These are phyloP conservation scores for Mustela nigripes DNA, from an alignment of 2,113 vertebrate genomes.

Conservation along the genomic window DNA sequence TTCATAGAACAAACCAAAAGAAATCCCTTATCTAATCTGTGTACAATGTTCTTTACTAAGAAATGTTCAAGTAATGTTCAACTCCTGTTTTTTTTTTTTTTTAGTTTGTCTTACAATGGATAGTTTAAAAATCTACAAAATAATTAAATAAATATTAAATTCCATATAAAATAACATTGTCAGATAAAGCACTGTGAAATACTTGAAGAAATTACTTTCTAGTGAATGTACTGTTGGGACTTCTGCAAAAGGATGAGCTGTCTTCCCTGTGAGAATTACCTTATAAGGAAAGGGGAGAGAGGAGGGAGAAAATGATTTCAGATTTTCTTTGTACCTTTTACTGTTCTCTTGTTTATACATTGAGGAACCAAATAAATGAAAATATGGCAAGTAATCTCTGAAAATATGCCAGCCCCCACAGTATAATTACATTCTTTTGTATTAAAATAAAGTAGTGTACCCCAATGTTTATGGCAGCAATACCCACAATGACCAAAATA, in stretches of 20 bases:
- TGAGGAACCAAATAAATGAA: not conserved
- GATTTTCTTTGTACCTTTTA: not conserved
- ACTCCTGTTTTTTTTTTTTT: not conserved
- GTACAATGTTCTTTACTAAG: not conserved
- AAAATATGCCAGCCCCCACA: not conserved
- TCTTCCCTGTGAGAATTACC: not conserved
- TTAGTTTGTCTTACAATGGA: not conserved
- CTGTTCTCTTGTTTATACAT: not conserved
- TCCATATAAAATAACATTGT: not conserved
- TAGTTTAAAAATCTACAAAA: not conserved
- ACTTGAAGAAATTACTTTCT: not conserved
- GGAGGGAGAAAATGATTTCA: not conserved
- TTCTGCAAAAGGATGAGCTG: not conserved
- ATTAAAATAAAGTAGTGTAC: not conserved
- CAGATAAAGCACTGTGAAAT: not conserved
- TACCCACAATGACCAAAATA: not conserved
- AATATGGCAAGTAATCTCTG: not conserved
- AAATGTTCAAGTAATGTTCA: slow-evolving; percentile 56
- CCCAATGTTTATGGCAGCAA: not conserved
- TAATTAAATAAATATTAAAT: not conserved
- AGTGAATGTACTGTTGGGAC: not conserved
- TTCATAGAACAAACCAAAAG: not conserved
- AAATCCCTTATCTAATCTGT: not conserved
- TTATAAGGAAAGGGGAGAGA: not conserved
- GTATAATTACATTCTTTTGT: not conserved